These are phyloP conservation scores for Pseudomugil gertrudae DNA, from an alignment of 2,797 vertebrate genomes.

Conservation along the genomic window DNA sequence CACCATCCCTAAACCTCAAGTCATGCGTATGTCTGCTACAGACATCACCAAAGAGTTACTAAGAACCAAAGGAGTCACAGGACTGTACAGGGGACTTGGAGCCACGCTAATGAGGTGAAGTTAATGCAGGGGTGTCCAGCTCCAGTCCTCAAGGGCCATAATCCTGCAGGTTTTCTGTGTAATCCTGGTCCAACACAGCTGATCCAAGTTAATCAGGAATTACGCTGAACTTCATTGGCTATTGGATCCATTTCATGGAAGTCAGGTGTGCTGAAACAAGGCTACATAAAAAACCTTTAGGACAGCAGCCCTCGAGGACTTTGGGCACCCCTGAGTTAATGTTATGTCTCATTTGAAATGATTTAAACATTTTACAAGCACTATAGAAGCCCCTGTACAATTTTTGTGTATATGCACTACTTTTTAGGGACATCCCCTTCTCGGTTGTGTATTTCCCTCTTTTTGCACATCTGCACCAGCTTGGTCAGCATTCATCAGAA, in stretches of 20 bases:
- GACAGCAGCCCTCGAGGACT: too few species aligned
- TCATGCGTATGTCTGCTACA: slow-evolving; percentile 79
- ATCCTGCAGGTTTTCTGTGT: too few species aligned
- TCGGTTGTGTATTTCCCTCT: slow-evolving; percentile 88
- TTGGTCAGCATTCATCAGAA: slow-evolving; percentile 75
- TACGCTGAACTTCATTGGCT: too few species aligned
- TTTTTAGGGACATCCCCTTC: slow-evolving; percentile 86
- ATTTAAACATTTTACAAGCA: not conserved
- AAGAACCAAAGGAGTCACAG: slow-evolving; percentile 82
- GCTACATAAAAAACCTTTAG: too few species aligned
- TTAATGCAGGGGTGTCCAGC: too few species aligned
- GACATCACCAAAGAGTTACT: slow-evolving; percentile 85
- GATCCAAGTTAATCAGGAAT: too few species aligned
- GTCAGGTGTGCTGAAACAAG: too few species aligned
- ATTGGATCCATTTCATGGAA: too few species aligned
- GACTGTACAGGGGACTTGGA: slow-evolving; percentile 85
- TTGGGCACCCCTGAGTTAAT: too few species aligned
- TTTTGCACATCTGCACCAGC: slow-evolving; percentile 85
- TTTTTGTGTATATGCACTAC: not conserved
- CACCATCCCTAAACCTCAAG: slow-evolving; percentile 62
- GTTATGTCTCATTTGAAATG: not conserved
- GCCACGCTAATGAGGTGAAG: slow-evolving; percentile 85
- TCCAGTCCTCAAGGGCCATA: too few species aligned
- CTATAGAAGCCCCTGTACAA: not conserved
- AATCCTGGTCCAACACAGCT: too few species aligned